A percentile compares a stretch with the other conserved stretches of the same genome.
These are phyloP conservation scores for Falco rusticolus DNA, from an alignment of 2,797 vertebrate genomes.

Conservation along the genomic window DNA sequence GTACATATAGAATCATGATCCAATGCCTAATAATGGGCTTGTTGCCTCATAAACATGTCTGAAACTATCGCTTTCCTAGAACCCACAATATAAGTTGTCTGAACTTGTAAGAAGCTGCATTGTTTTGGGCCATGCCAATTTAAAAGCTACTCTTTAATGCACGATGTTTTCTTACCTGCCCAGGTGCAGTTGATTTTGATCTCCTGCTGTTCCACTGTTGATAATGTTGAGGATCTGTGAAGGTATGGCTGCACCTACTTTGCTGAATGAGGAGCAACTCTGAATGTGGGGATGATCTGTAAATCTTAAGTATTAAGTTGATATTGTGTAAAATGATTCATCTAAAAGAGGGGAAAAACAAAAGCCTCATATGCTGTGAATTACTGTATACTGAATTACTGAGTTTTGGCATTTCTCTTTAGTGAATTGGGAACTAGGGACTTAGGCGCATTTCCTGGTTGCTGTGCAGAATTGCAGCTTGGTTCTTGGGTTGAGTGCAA, in stretches of 20 bases:
- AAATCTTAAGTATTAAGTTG: neutral
- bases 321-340: neutral
- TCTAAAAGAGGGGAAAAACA: neutral
- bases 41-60: neutral
- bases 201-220: neutral
- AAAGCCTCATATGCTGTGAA: neutral
- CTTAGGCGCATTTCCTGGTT: neutral
- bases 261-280: neutral
- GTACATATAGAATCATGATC: neutral
- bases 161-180: neutral
- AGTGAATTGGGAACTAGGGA: neutral
- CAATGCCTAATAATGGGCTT: neutral
- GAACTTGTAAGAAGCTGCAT: slow-evolving; percentile 7
- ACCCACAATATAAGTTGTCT: neutral
- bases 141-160: neutral
- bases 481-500: neutral
- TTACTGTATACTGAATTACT: neutral
- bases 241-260: neutral
- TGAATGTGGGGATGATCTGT: neutral
- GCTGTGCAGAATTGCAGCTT: neutral
- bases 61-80: neutral
- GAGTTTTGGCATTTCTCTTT: neutral
- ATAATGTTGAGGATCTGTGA: neutral
- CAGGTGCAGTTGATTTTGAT: neutral
- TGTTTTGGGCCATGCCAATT: neutral